Percentiles rank a stretch among this genome's conserved stretches.
Conservation (phyloP, 2,797 vertebrate genomes). For the Anguilla obscura region DNA sequence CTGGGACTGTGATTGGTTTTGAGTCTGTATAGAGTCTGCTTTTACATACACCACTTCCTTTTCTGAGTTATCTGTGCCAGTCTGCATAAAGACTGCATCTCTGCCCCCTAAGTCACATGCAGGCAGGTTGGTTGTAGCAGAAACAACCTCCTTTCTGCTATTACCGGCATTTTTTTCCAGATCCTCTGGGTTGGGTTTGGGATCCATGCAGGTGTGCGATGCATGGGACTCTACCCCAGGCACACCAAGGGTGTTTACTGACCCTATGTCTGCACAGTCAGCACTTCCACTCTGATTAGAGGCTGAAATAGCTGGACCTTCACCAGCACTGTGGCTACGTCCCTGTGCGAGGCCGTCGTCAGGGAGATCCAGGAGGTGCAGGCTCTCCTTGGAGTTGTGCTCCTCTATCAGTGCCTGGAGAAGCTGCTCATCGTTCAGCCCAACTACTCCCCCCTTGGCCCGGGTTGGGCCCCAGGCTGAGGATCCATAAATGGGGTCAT, state of each 20-base stretch:
- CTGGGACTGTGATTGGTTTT: background rate
- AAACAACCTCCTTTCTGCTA: background rate
- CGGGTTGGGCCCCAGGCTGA: slow-evolving; percentile 85
- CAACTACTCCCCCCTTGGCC: slow-evolving; percentile 81
- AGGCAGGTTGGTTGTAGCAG: background rate
- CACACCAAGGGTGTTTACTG: slow-evolving; percentile 3
- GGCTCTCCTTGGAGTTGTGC: slow-evolving; percentile 82
- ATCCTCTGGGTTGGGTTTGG: slow-evolving; percentile 14
- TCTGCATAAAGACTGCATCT: background rate
- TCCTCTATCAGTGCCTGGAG: slow-evolving; percentile 84
- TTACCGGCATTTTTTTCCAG: slow-evolving; percentile 1
- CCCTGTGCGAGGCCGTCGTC: slow-evolving; percentile 43
- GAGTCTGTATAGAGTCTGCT: background rate
- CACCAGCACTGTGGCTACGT: slow-evolving; percentile 33
- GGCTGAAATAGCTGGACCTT: background rate
- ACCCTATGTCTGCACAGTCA: background rate
- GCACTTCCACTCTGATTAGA: background rate
- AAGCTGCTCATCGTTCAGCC: slow-evolving; percentile 84
- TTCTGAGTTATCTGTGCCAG: slow-evolving; percentile 37
- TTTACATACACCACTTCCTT: background rate
- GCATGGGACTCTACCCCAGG: slow-evolving; percentile 8
- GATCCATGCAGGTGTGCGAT: background rate
- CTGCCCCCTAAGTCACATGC: background rate
- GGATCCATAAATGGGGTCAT: slow-evolving; percentile 94
- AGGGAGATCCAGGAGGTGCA: slow-evolving; percentile 76